phyloP scores from a whole-genome alignment of 1,140 invertebrate species.

The Drosophila ercepeae region DNA sequence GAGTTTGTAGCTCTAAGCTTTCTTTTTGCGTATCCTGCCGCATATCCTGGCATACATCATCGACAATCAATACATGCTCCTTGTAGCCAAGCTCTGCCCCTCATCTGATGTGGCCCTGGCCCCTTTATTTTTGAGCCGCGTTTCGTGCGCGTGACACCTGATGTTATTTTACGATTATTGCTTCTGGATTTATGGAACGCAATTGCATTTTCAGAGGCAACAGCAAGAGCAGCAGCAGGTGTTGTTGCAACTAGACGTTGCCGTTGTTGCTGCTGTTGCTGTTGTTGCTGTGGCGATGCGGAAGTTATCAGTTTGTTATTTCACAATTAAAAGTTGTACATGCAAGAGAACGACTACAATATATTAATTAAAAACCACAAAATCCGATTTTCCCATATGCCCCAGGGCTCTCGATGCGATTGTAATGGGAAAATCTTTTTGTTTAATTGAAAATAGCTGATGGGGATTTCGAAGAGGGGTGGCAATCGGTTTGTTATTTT shows the following conservation, averaged over 20 bases:
- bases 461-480: neutral
- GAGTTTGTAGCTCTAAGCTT: neutral
- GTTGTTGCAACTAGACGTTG: slow-evolving; percentile 23
- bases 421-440: slow-evolving; percentile 30
- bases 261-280: slow-evolving; percentile 13
- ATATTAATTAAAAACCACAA: slow-evolving; percentile 66
- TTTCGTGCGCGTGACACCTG: slow-evolving; percentile 76
- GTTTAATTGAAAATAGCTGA: slow-evolving; percentile 6
- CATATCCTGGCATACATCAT: slow-evolving; percentile 32
- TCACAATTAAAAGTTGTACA: slow-evolving; percentile 39
- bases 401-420: slow-evolving; percentile 45
- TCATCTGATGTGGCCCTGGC: slow-evolving; percentile 9
- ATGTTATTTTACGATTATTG: slow-evolving; percentile 82
- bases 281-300: neutral
- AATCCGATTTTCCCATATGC: slow-evolving; percentile 29
- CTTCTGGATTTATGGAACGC: slow-evolving; percentile 79
- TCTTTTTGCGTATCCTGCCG: neutral
- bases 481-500: neutral
- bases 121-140: slow-evolving; percentile 35
- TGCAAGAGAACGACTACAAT: slow-evolving; percentile 10
- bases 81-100: neutral
- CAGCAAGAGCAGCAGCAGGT: slow-evolving; percentile 51
- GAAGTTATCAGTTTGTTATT: slow-evolving; percentile 29
- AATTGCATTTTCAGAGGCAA: slow-evolving; percentile 65
- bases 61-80: slow-evolving; percentile 24